Evolutionary conservation across 1,140 invertebrate species (phyloP).

Genomic region (Trichonephila inaurata): DNA sequence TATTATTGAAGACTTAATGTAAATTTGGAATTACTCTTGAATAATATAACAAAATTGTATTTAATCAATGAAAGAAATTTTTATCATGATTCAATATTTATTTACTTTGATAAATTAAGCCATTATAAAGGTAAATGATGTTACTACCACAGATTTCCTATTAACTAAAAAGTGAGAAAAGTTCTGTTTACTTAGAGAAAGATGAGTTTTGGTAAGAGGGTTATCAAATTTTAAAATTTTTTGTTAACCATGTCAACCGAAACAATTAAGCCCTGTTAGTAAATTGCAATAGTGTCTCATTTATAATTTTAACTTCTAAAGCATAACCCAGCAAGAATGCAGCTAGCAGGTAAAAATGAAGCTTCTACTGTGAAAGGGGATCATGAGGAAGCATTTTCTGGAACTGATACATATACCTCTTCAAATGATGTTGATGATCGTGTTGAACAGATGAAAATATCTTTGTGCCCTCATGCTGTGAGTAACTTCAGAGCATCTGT

Average conservation of each 20-base stretch:
- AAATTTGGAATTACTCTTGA: too few relatives aligned
- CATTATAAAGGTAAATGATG: too few relatives aligned
- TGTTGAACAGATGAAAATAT: slow-evolving; percentile 76
- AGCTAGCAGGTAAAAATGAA: slow-evolving; percentile 74
- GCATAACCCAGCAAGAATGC: slow-evolving; percentile 75
- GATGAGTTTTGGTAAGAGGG: too few relatives aligned
- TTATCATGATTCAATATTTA: too few relatives aligned
- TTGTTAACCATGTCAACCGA: background rate
- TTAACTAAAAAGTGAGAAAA: background rate
- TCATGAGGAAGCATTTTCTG: slow-evolving; percentile 66
- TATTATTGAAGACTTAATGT: too few relatives aligned
- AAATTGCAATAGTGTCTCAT: background rate
- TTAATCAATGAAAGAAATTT: too few relatives aligned
- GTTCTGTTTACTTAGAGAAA: too few relatives aligned
- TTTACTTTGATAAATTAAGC: too few relatives aligned
- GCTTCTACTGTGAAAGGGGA: slow-evolving; percentile 49
- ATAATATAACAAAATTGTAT: too few relatives aligned
- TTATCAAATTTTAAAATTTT: background rate
- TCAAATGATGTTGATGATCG: slow-evolving; percentile 62
- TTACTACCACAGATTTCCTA: background rate
- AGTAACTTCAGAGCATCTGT: slow-evolving; percentile 47
- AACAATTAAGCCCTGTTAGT: background rate
- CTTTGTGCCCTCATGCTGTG: slow-evolving; percentile 73
- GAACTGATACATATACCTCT: slow-evolving; percentile 65
- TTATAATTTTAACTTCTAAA: slow-evolving; percentile 61